Conservation (phyloP, 1,140 invertebrate species). For the Drosophila littoralis region DNA sequence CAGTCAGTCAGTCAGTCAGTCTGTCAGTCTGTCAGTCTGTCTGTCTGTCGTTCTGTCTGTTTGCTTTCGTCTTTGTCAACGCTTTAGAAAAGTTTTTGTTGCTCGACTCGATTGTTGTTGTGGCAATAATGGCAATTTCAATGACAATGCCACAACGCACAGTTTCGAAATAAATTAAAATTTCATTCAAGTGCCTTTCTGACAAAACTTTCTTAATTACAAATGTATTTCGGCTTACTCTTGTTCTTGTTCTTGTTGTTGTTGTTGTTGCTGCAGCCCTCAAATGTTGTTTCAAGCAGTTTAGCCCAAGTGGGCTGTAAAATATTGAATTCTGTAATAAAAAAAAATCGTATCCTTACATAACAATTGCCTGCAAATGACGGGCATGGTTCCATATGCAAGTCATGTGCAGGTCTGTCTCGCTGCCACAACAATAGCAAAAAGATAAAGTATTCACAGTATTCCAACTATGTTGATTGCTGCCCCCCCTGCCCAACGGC, state of each 20-base stretch:
- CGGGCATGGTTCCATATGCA: conserved; percentile 16
- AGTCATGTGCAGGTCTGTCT: conserved; percentile 23
- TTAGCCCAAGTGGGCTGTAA: conserved; percentile 11
- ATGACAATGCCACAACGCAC: conserved; percentile 25
- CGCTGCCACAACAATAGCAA: conserved; percentile 8
- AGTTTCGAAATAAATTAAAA: conserved; percentile 82
- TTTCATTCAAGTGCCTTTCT: conserved; percentile 79
- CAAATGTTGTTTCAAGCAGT: conserved; percentile 27
- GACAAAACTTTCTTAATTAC: conserved; percentile 79
- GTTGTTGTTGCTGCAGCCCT: conserved; percentile 18
- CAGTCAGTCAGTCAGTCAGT: conserved; percentile 28
- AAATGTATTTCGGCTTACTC: conserved; percentile 54
- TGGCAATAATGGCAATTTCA: conserved; percentile 54
- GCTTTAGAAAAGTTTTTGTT: conserved; percentile 61
- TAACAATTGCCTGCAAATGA: conserved; percentile 35
- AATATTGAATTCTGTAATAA: not conserved
- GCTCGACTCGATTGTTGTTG: conserved; percentile 33
- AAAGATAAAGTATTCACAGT: conserved; percentile 21
- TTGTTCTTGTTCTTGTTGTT: conserved; percentile 1
- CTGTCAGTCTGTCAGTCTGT: conserved; percentile 21
- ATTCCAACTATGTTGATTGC: conserved; percentile 38
- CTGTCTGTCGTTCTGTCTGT: conserved; percentile 29
- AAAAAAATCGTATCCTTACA: no score
- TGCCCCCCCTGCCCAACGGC: conserved; percentile 27
- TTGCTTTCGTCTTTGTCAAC: conserved; percentile 46